Evolutionary conservation across 2,888 invertebrate genomes (phyloP), one percentile per base, ranked within the genome.

Genomic region (Erynnis tages): DNA sequence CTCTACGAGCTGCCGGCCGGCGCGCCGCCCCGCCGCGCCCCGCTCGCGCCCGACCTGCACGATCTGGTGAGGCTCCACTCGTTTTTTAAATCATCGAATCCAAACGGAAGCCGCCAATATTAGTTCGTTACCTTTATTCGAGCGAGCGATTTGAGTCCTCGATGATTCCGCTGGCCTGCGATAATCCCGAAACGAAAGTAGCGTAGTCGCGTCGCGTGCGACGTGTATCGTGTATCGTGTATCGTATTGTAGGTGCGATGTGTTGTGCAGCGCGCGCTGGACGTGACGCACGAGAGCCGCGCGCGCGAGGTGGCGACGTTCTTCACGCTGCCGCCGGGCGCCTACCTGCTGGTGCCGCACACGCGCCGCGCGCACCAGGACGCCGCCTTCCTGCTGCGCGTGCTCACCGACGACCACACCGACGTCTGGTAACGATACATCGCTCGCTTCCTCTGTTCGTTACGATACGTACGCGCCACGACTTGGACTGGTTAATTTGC

Each of bases 321-420:
- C 79, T 94, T 94, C 83, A 92, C 93, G 45, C 84, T 95, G 66
- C 93, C 94, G 38, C 91, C 94, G 6, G 95, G 94, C 2, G 93
- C 93, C 71, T 95, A 94, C 76, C 91, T 94, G 50, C 92, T 94
- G 48, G 92, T 95, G 61, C 93, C 94, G 54, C 93, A 93, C 83
- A 92, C 94, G 52, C 92, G 92, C 54, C 92, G 92, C 54, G 91
- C 93, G 50, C 92, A 93, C 82, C 86, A 92, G 56, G 93, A 93
- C 72, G 93, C 93, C 54, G 92, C 92, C 78, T 95, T 94, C 80
- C 87, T 94, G 55, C 85, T 95, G 59, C 86, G 94, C 63, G 92
- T 94, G 60, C 90, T 94, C 61, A 94, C 94, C 8, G 94, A 94
- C 79, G 93, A 93, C 69, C 93, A 92, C 74, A 92, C 93, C 63